Conservation (phyloP, 1,140 invertebrate species). For the Phymastichus coffea region DNA sequence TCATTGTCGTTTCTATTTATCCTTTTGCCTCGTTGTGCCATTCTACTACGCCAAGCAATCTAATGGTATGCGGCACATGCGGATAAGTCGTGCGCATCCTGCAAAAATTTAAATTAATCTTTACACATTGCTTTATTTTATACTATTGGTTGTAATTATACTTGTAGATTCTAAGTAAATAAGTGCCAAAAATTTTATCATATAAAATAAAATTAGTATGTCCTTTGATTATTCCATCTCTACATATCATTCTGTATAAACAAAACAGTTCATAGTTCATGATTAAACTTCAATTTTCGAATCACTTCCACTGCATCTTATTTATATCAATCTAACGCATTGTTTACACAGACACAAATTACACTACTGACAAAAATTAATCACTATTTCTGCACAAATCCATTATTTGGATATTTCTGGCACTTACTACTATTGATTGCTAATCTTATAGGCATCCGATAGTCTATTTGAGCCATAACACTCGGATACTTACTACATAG, state of each 20-base stretch:
- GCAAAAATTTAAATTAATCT: conserved; percentile 1
- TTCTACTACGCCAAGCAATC: conserved; percentile 56
- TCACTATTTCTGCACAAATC: not conserved
- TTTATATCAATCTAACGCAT: too few species aligned
- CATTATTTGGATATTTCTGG: not conserved
- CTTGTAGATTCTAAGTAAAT: too few species aligned
- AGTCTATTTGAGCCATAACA: not conserved
- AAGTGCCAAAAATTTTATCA: not conserved
- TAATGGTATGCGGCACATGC: conserved; percentile 54
- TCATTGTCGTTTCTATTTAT: conserved; percentile 67
- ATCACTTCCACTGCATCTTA: too few species aligned
- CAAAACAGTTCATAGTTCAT: too few species aligned
- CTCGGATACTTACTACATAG: conserved; percentile 54
- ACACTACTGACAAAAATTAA: not conserved
- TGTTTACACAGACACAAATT: not conserved
- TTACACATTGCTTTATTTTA: too few species aligned
- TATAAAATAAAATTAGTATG: not conserved
- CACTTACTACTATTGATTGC: conserved; percentile 1
- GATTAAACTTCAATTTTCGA: too few species aligned
- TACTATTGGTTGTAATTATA: too few species aligned
- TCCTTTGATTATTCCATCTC: too few species aligned
- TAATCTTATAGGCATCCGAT: not conserved
- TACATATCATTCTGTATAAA: too few species aligned
- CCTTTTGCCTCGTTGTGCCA: conserved; percentile 72
- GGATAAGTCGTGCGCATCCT: conserved; percentile 51